Evolutionary conservation across 2,113 vertebrate genomes (phyloP).

Genomic region (Thryonomys swinderianus): DNA sequence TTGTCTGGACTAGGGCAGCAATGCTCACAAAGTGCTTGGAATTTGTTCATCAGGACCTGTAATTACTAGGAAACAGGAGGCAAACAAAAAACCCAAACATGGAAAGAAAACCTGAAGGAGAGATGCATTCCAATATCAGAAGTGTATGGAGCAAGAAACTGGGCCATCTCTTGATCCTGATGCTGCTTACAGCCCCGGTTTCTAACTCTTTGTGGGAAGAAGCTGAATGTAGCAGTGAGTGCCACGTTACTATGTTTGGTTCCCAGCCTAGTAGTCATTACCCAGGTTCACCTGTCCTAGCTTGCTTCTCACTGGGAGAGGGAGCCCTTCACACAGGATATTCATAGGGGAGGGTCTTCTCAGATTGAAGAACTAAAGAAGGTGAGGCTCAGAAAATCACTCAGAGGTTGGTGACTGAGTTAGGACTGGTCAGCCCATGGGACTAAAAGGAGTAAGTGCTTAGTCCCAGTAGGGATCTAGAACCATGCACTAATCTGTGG

Average conservation of each 20-base stretch:
- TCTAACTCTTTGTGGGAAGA: not conserved
- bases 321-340: not conserved
- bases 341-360: not conserved
- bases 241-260: not conserved
- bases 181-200: not conserved
- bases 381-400: not conserved
- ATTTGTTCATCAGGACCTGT: not conserved
- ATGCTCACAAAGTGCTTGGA: not conserved
- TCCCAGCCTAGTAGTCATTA: not conserved
- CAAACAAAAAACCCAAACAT: not conserved
- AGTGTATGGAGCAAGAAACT: not conserved
- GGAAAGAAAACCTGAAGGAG: not conserved
- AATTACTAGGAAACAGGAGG: not conserved
- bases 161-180: not conserved
- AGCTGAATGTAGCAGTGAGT: not conserved
- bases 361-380: not conserved
- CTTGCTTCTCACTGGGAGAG: not conserved
- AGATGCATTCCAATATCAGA: not conserved
- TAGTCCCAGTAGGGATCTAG: not conserved
- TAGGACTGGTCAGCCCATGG: not conserved
- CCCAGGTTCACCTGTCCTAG: not conserved
- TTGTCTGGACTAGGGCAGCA: not conserved
- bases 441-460: not conserved
- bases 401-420: not conserved
- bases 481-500: not conserved